Evolutionary conservation across 2,888 invertebrate genomes (phyloP), one percentile per base, ranked within the genome.

Genomic region (Sthenelais limicola): DNA sequence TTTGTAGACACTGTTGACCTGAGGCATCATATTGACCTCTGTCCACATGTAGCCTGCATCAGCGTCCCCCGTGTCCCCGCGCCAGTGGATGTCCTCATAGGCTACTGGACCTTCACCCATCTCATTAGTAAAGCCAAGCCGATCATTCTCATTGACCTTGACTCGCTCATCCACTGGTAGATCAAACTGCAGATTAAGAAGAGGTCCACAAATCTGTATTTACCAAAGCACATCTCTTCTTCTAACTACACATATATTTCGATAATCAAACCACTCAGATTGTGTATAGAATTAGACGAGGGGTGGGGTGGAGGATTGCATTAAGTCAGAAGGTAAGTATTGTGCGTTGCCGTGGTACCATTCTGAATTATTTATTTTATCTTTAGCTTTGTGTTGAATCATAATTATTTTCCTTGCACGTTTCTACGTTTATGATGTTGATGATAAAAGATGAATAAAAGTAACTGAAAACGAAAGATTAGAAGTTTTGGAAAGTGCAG

Each of bases 41-140:
- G 49, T 35, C 51, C 38, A 54, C 54, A 43, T 52, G 62, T 38
- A 35, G 21, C 62, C 62, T 2, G 43, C 62, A 7, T 24, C 38
- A 18, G 38, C 62, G 38, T 43, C 38, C 3, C 32, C 32, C n/a
- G n/a, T n/a, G 9, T 12, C 62, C 21, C 43, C 62, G 30, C 51
- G 30, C 38, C 49, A 38, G n/a, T 54, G 35, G 43, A 56, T 28
- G 70, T 70, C 38, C 7, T n/a, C 21, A 47, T 26, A 70, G 28
- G 70, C 52, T n/a, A 70, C 38, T 4, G 70, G 70, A 0, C 70
- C 70, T 28, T 70, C 52, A n/a, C 26, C 43, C 54, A 51, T 38
- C 70, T 70, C 70, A 28, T 70, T 70, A 28, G 52, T 70, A 47
- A 70, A 70, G 38, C 70, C 70, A 15, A 70, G 54, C 26, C 26